Evolutionary conservation across 2,797 vertebrate genomes (phyloP), one percentile per base, ranked within the genome.

Genomic region (Pterois miles): DNA sequence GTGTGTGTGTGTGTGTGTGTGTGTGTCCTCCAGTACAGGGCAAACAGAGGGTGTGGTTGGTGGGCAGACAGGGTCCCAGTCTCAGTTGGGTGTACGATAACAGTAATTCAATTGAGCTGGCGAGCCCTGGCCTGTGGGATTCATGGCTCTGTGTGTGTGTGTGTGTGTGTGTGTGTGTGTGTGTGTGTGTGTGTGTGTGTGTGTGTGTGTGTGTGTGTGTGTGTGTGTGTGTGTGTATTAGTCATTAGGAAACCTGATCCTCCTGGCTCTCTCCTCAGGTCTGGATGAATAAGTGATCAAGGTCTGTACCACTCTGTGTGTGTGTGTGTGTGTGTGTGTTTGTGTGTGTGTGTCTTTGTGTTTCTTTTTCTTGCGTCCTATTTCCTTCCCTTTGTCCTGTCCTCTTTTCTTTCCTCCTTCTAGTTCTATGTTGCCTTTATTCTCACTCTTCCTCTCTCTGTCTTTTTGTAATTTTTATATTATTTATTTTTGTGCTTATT

Each of bases 61-160:
- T 86, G 80, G 81, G 76, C 86, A 90, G 89, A 87, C 85, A 60
- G 78, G 76, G 88, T 85, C 81, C 78, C 81, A 76, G 84, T 84
- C 85, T 90, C 62, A 84, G 78, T 77, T 78, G 73, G 85, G 91
- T 93, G 88, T 90, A 91, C 58, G 67, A 91, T 93, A 93, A 93
- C 90, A 87, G 85, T 94, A 94, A 94, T 94, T 94, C 89, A 93
- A 92, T 92, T 92, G 88, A 91, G 80, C 87, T 84, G 86, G 82
- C 13, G 81, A 83, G 86, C 64, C 43, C 46, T 4, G 75, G 87
- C 87, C 84, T 83, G 62, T 86, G 87, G 90, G 86, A 88, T 76
- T 88, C 68, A 73, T 74, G 65, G 69, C 50, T 86, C 65, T 65
- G 67, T 80, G 81, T 58, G 57, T 75, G 71, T 69, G 75, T 76